These are phyloP conservation scores for Amblyraja radiata DNA, from an alignment of 2,797 vertebrate genomes.

Conservation along the genomic window DNA sequence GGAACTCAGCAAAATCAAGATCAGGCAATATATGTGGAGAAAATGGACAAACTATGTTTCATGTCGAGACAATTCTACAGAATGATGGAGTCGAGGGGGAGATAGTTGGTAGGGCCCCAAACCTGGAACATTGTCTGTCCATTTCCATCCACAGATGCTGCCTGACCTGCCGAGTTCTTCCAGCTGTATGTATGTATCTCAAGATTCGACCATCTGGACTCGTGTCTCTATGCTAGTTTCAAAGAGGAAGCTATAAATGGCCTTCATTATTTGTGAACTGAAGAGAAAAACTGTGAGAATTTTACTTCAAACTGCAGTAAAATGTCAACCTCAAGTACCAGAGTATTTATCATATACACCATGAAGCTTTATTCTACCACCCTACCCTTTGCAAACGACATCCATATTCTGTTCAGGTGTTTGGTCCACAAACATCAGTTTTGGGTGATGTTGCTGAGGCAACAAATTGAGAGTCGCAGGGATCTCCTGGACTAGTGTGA, in stretches of 20 bases:
- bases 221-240: not conserved
- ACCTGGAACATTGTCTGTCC: too few relatives aligned
- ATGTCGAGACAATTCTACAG: too few relatives aligned
- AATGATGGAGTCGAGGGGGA: too few relatives aligned
- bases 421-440: not conserved
- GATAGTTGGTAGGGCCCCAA: too few relatives aligned
- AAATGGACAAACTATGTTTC: too few relatives aligned
- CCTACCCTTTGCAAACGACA: not conserved
- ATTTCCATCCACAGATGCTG: too few relatives aligned
- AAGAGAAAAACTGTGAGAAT: not conserved
- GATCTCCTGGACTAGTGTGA: not conserved
- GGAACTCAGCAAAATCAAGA: too few relatives aligned
- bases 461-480: not conserved
- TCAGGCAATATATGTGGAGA: too few relatives aligned
- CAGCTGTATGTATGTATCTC: too few relatives aligned
- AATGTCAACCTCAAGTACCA: not conserved
- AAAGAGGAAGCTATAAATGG: not conserved
- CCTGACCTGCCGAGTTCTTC: too few relatives aligned
- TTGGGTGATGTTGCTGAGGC: not conserved
- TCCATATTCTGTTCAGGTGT: not conserved
- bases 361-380: not conserved
- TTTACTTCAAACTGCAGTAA: not conserved
- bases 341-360: not conserved
- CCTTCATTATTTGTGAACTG: not conserved
- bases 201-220: too few relatives aligned